Evolutionary conservation across 1,140 invertebrate genomes (phyloP).

Genomic region (Planococcus citri): DNA sequence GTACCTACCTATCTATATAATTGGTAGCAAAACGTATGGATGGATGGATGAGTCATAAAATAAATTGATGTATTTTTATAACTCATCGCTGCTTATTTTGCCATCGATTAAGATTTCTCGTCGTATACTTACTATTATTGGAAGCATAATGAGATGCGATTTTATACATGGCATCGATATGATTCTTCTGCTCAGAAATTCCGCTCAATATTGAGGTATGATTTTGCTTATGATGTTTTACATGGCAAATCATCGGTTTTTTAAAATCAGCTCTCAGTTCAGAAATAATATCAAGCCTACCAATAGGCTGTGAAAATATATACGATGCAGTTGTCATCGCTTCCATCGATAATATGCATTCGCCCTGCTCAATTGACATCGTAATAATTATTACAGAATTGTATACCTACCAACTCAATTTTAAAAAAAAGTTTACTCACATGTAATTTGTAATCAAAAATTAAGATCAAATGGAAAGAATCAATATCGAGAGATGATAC

Average conservation of each 20-base stretch:
- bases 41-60: too few species aligned
- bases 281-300: conserved; percentile 39
- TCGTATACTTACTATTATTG: conserved; percentile 15
- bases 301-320: conserved; percentile 36
- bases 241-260: conserved; percentile 38
- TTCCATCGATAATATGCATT: conserved; percentile 45
- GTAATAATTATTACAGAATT: too few species aligned
- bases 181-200: conserved; percentile 14
- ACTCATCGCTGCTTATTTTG: too few species aligned
- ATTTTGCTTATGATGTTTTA: conserved; percentile 22
- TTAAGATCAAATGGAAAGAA: conserved; percentile 41
- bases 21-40: too few species aligned
- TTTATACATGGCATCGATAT: conserved; percentile 18
- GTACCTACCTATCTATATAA: neutral
- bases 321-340: conserved; percentile 42
- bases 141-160: conserved; percentile 19
- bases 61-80: too few species aligned
- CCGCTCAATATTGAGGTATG: conserved; percentile 21
- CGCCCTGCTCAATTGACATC: conserved; percentile 35
- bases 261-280: conserved; percentile 46
- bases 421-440: too few species aligned
- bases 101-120: neutral
- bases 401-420: too few species aligned
- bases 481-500: conserved; percentile 39
- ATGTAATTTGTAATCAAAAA: conserved; percentile 47